Evolutionary conservation across 2,113 vertebrate genomes (phyloP).

Genomic region (Percina caprodes): DNA sequence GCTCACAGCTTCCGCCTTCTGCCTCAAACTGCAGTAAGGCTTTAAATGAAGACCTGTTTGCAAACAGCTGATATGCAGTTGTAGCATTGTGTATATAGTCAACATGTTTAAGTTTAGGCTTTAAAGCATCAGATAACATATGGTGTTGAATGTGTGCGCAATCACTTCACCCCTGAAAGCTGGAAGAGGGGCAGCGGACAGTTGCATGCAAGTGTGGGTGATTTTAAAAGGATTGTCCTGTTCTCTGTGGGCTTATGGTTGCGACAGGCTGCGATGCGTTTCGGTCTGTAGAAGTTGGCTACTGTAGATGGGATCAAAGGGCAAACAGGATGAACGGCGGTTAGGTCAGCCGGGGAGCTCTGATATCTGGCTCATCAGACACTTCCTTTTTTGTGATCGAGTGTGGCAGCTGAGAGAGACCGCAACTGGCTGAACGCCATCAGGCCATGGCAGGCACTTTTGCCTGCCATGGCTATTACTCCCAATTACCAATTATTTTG

Average conservation of each 20-base stretch:
- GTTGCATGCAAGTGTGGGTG: slow-evolving; percentile 16
- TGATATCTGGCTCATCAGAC: slow-evolving; percentile 69
- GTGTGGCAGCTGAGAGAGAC: slow-evolving; percentile 64
- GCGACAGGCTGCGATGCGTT: slow-evolving; percentile 24
- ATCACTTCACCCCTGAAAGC: slow-evolving; percentile 3
- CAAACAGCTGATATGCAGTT: slow-evolving; percentile 74
- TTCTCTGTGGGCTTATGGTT: slow-evolving; percentile 18
- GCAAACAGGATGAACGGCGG: slow-evolving; percentile 54
- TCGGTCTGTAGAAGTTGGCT: slow-evolving; percentile 41
- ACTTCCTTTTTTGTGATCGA: slow-evolving; percentile 70
- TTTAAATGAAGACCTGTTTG: slow-evolving; percentile 72
- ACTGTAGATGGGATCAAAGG: slow-evolving; percentile 50
- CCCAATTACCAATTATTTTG: neutral
- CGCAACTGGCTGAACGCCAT: slow-evolving; percentile 49
- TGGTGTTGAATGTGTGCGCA: slow-evolving; percentile 6
- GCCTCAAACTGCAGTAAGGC: slow-evolving; percentile 35
- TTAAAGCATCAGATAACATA: slow-evolving; percentile 41
- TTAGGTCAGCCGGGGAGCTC: slow-evolving; percentile 57
- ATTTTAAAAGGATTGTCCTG: slow-evolving; percentile 55
- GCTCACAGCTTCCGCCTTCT: slow-evolving; percentile 47
- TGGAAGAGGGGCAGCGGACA: neutral
- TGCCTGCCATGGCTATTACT: slow-evolving; percentile 12
- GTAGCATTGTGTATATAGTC: slow-evolving; percentile 66
- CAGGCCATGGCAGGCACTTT: slow-evolving; percentile 38
- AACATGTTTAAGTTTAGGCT: slow-evolving; percentile 67